A percentile compares a stretch with the other conserved stretches of the same genome.
These are phyloP conservation scores for Corapipo altera DNA, from an alignment of 2,113 vertebrate species.

Conservation along the genomic window DNA sequence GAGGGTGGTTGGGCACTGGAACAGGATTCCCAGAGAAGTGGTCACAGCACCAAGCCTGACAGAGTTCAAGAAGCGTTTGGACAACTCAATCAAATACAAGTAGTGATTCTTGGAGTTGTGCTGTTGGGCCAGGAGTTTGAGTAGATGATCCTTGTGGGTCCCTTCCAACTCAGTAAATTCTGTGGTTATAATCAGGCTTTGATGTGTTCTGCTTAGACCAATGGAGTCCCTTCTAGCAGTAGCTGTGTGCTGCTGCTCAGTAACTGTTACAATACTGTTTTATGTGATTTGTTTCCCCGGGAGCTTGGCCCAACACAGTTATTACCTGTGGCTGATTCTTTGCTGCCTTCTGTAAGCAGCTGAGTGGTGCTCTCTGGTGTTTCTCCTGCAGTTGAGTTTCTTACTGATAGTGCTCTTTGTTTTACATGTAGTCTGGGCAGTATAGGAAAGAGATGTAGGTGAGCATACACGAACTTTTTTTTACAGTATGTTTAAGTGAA, in stretches of 20 bases:
- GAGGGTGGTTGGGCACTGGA: too few relatives aligned
- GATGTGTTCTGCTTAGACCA: background rate
- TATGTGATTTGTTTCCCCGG: background rate
- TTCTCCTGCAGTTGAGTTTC: background rate
- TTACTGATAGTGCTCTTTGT: background rate
- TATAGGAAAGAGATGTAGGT: background rate
- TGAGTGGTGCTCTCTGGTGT: background rate
- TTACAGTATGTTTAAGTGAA: background rate
- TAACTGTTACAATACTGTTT: background rate
- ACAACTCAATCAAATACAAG: background rate
- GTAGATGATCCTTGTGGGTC: background rate
- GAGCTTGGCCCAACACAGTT: background rate
- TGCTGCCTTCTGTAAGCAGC: background rate
- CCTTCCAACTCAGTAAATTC: background rate
- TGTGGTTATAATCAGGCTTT: background rate
- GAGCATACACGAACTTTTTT: background rate
- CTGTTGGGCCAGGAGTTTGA: background rate
- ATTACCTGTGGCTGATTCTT: background rate
- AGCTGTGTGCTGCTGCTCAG: background rate
- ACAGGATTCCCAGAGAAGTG: background rate
- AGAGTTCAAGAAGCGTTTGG: background rate
- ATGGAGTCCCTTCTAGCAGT: background rate
- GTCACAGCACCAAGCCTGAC: background rate
- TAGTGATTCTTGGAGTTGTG: background rate
- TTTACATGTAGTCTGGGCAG: accelerated